Conservation (phyloP, 2,113 vertebrate species). For the Pandion haliaetus region DNA sequence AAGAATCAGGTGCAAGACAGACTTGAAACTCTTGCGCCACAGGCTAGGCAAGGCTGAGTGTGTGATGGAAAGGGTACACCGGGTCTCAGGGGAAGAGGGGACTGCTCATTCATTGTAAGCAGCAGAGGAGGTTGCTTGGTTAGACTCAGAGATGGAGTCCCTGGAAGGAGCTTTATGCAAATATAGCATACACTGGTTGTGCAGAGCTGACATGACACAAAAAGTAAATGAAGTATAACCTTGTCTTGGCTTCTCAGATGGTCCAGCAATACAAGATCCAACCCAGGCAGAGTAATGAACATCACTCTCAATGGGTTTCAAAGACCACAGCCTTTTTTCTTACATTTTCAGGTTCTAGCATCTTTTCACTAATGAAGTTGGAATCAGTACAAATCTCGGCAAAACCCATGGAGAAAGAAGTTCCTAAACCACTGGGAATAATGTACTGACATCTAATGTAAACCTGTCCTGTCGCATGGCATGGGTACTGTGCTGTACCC, state of each 20-base stretch:
- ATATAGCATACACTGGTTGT: neutral
- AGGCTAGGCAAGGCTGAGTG: neutral
- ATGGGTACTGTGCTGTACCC: neutral
- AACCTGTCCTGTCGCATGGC: neutral
- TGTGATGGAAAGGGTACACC: neutral
- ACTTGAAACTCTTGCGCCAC: neutral
- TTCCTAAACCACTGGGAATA: neutral
- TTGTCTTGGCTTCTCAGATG: neutral
- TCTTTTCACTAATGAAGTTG: neutral
- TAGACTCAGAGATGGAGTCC: neutral
- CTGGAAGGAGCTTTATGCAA: neutral
- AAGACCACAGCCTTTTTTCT: neutral
- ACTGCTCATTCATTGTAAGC: neutral
- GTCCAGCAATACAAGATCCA: neutral
- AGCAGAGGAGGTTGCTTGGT: neutral
- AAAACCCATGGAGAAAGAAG: neutral
- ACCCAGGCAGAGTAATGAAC: neutral
- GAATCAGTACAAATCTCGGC: neutral
- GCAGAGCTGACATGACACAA: neutral
- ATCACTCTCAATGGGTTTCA: neutral
- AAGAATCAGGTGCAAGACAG: neutral
- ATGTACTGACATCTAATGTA: neutral
- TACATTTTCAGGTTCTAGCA: neutral
- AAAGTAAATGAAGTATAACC: constrained; percentile 5
- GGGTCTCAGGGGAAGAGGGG: neutral